Base-by-base conservation (phyloP, 2,113 vertebrate species). In the Nothoprocta pentlandii region DNA sequence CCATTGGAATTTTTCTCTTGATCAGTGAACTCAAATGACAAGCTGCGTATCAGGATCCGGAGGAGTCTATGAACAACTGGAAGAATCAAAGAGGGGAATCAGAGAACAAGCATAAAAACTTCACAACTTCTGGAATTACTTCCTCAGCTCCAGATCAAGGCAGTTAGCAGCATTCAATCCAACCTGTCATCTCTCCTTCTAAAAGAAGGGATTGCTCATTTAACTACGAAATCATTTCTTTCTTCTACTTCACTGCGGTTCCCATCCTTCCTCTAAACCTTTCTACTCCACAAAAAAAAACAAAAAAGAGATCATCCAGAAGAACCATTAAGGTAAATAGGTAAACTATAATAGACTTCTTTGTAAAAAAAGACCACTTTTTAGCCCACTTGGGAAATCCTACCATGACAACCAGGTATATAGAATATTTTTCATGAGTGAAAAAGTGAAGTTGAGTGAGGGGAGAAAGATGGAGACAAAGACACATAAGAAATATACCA, bases 341-440 rank as follows among this genome's bases (percentile, higher is more conserved):
- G 54, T 6, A 61, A 30, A 54, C 44, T 84, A 53, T 28, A 17
- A 47, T 12, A 73, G 56, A 58, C 80, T 90, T 95, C 62, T 85
- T 86, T 4, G 49, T 49, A 23, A 49, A 54, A 39, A 85, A 63
- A 82, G 23, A 79, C 36, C 81, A 93, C 51, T 82, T 80, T 90
- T 80, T 82, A 86, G 66, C 32, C 63, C 56, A 22, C 62, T 47
- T 75, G 30, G 67, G 78, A 54, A 80, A 85, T 80, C 75, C 89
- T 84, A 76, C 51, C 68, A n/a, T 0, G 2, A 91, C 9, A 22
- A 62, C 54, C 90, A 92, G 95, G 96, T 97, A 97, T 97, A 97
- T 97, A 97, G 97, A 97, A 97, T 97, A 96, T 80, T 92, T 94
- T 83, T 92, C 89, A 92, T 92, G 93, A 97, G 79, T 94, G 92